These are phyloP conservation scores for Heliconius aoede DNA, from an alignment of 2,888 invertebrate species.

Conservation along the genomic window DNA sequence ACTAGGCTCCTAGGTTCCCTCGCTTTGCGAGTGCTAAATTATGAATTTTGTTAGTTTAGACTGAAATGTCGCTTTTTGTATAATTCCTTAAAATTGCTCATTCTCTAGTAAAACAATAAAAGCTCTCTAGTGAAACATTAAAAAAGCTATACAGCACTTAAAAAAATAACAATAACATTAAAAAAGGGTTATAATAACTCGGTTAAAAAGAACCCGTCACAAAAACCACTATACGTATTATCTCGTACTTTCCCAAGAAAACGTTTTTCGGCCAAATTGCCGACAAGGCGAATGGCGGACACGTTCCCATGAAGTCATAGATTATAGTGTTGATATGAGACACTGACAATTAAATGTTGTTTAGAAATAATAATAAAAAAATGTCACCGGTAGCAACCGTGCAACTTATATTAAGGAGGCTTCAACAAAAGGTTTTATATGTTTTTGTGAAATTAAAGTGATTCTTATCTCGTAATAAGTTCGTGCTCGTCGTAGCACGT, in stretches of 20 bases:
- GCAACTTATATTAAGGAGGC: conserved; percentile 76
- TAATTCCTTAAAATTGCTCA: too few relatives aligned
- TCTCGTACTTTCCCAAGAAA: conserved; percentile 77
- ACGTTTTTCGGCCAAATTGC: conserved; percentile 63
- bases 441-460: conserved; percentile 72
- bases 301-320: conserved; percentile 79
- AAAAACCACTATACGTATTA: conserved; percentile 60
- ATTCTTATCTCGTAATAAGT: conserved; percentile 77
- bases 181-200: conserved; percentile 60
- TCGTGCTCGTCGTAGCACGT: conserved; percentile 72
- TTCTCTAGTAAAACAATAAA: neutral
- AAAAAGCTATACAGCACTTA: neutral
- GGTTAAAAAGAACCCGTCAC: conserved; percentile 58
- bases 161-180: conserved; percentile 50
- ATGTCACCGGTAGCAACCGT: conserved; percentile 76
- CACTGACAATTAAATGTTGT: conserved; percentile 78
- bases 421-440: conserved; percentile 65
- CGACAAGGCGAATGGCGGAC: conserved; percentile 76
- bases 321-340: conserved; percentile 71
- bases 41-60: too few relatives aligned
- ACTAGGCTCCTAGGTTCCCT: too few relatives aligned
- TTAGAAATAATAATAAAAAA: conserved; percentile 65
- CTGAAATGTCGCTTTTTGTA: too few relatives aligned
- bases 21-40: too few relatives aligned
- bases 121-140: conserved; percentile 5